Evolutionary conservation across 1,140 invertebrate species (phyloP).

Genomic region (Bombus pyrosoma): DNA sequence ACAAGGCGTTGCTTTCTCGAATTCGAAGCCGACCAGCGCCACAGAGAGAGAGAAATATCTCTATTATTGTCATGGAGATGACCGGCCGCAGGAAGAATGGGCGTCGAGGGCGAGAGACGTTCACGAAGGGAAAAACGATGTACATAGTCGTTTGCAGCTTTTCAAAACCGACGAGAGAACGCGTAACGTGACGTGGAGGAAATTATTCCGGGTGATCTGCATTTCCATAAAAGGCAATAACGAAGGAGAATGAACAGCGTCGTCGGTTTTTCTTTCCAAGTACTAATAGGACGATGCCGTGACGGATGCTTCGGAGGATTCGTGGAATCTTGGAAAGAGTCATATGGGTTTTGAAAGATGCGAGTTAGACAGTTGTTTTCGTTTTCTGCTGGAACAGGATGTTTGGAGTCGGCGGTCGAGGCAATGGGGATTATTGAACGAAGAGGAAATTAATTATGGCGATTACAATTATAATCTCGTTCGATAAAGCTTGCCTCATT

Average conservation of each 20-base stretch:
- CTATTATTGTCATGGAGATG: slow-evolving; percentile 82
- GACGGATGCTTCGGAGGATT: not conserved
- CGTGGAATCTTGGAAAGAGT: not conserved
- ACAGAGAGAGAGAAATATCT: slow-evolving; percentile 75
- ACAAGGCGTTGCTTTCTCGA: slow-evolving; percentile 63
- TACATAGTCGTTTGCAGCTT: not conserved
- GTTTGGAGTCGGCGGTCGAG: too few species aligned
- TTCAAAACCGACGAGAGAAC: not conserved
- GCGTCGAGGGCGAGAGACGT: not conserved
- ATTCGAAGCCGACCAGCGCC: slow-evolving; percentile 64
- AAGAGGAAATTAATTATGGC: not conserved
- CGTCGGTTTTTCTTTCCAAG: not conserved
- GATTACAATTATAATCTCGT: not conserved
- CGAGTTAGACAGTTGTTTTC: not conserved
- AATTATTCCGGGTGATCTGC: not conserved
- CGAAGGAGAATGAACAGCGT: not conserved
- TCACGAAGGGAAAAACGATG: not conserved
- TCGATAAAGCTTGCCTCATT: not conserved
- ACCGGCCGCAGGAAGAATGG: slow-evolving; percentile 53
- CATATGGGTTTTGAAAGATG: not conserved
- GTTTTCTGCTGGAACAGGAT: not conserved
- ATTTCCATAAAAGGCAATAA: slow-evolving; percentile 16
- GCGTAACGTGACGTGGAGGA: not conserved
- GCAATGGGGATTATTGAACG: not conserved
- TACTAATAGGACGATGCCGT: not conserved